A percentile compares a stretch with the other conserved stretches of the same genome.
These are phyloP conservation scores for Morus bassanus DNA, from an alignment of 2,797 vertebrate genomes.

Conservation along the genomic window DNA sequence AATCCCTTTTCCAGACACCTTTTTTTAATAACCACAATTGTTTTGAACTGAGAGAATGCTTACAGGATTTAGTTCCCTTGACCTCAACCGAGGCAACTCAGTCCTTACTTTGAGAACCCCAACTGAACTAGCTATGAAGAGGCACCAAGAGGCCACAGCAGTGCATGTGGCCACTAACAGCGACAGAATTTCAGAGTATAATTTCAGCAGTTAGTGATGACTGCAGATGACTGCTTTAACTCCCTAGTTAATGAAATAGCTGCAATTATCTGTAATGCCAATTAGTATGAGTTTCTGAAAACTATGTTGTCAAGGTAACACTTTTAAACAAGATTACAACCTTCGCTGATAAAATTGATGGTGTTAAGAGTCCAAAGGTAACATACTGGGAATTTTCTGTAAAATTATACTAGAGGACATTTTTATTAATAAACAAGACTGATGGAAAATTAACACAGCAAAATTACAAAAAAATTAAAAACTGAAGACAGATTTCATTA, in stretches of 20 bases:
- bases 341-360: neutral
- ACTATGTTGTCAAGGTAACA: neutral
- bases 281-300: neutral
- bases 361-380: neutral
- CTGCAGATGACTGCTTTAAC: neutral
- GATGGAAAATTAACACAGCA: neutral
- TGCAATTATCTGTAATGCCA: neutral
- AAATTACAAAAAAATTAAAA: neutral
- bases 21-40: neutral
- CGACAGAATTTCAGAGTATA: neutral
- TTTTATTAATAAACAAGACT: neutral
- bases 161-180: neutral
- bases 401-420: neutral
- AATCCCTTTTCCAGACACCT: neutral
- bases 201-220: neutral
- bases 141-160: neutral
- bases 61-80: neutral
- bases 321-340: neutral
- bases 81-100: neutral
- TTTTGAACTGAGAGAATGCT: neutral
- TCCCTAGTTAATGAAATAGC: neutral
- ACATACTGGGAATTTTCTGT: neutral
- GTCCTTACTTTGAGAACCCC: neutral
- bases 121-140: neutral
- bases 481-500: neutral